A percentile compares a stretch with the other conserved stretches of the same genome.
phyloP scores from a whole-genome alignment of 2,888 invertebrate species.

The Tenthredo notha region DNA sequence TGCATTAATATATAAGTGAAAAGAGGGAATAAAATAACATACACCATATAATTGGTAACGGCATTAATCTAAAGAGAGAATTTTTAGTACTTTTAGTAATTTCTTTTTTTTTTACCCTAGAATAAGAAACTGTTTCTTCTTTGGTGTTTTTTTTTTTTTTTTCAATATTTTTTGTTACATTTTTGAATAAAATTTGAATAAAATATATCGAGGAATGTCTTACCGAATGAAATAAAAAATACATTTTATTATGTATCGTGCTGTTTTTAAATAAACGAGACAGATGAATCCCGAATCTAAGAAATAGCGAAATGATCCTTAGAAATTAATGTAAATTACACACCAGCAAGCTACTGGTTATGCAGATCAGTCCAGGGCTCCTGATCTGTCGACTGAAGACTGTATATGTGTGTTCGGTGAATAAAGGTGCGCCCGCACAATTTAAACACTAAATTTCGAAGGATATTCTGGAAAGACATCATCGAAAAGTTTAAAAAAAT shows the following conservation, averaged over 20 bases:
- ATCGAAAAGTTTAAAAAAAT: not conserved
- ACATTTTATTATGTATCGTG: not conserved
- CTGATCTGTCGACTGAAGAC: slow-evolving; percentile 52
- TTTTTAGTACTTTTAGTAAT: not conserved
- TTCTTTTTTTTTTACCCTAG: not conserved
- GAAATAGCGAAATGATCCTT: slow-evolving; percentile 60
- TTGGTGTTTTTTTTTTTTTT: not conserved
- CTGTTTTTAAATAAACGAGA: slow-evolving; percentile 32
- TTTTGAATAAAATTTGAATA: not conserved
- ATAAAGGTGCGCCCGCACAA: slow-evolving; percentile 41
- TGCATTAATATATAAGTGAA: slow-evolving; percentile 23
- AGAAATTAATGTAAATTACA: slow-evolving; percentile 71
- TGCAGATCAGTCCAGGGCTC: slow-evolving; percentile 60
- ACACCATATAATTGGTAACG: slow-evolving; percentile 21
- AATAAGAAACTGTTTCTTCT: not conserved
- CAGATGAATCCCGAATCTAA: slow-evolving; percentile 49
- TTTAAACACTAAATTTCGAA: not conserved
- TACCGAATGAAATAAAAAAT: not conserved
- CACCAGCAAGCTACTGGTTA: slow-evolving; percentile 68
- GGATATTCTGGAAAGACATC: not conserved
- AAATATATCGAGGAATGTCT: not conserved
- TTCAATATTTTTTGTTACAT: not conserved
- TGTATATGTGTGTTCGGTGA: not conserved
- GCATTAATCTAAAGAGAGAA: slow-evolving; percentile 1
- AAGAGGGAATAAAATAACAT: slow-evolving; percentile 22